Base-by-base conservation (phyloP, 1,140 invertebrate genomes). In the Chironomus tepperi region DNA sequence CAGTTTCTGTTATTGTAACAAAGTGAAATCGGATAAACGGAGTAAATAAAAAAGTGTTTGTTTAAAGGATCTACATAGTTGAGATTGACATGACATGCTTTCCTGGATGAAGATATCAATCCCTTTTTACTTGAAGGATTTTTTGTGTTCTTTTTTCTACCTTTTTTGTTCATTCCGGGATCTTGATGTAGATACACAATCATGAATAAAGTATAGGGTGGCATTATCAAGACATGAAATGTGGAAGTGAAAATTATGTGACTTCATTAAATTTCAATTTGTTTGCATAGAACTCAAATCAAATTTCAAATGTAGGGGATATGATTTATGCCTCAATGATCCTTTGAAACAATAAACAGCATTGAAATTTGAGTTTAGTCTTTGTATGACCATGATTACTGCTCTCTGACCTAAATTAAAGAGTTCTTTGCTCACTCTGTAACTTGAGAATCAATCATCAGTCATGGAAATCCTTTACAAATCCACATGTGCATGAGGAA, bases 141-240 rank as follows among this genome's bases (percentile, higher is more conserved):
- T n/a, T n/a, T n/a, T n/a, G n/a, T 57, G n/a, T 12, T 57, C n/a
- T 12, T n/a, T 57, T n/a, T n/a, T n/a, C n/a, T n/a, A 57, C 47
- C 47, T 57, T 57, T 57, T 57, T n/a, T n/a, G n/a, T n/a, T n/a
- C n/a, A n/a, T n/a, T 57, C 47, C 47, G 47, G 47, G n/a, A 57
- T 57, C n/a, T 57, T n/a, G 12, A 12, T 57, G 24, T 34, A 5
- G 12, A 3, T 47, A 3, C 15, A 57, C n/a, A 57, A n/a, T 57
- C n/a, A n/a, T 15, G n/a, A 57, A 57, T 57, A 57, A n/a, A 57
- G 12, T n/a, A 57, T 57, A 57, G 47, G 47, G 47, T 57, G 47
- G 12, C n/a, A 15, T 15, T 57, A n/a, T 47, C 43, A 15, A 47
- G 43, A 47, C 15, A 47, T 47, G n/a, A n/a, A n/a, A 12, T 47